Evolutionary conservation across 2,888 invertebrate genomes (phyloP).

Genomic region (Thelaira solivaga): DNA sequence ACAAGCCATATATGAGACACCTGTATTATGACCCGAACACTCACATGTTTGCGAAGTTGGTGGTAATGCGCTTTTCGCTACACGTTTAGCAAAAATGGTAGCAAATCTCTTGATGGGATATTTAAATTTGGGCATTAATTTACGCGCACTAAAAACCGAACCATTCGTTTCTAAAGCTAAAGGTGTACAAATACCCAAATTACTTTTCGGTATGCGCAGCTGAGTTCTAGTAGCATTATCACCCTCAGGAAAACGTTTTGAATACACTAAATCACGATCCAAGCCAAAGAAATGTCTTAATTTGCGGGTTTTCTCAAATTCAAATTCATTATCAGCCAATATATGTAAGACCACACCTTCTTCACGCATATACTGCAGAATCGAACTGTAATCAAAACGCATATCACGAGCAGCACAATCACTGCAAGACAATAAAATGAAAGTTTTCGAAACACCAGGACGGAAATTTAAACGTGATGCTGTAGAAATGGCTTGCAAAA

Average conservation of each 20-base stretch:
- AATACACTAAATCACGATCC: constrained; percentile 86
- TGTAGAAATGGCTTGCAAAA: constrained; percentile 86
- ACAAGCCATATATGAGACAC: constrained; percentile 83
- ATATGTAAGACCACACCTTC: constrained; percentile 89
- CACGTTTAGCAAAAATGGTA: constrained; percentile 82
- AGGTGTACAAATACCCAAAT: constrained; percentile 87
- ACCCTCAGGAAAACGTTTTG: constrained; percentile 87
- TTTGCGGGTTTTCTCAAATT: constrained; percentile 84
- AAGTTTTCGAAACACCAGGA: constrained; percentile 88
- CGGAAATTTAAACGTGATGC: constrained; percentile 87
- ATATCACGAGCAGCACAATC: constrained; percentile 83
- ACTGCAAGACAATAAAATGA: constrained; percentile 89
- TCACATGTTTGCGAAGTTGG: constrained; percentile 83
- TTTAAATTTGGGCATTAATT: constrained; percentile 79
- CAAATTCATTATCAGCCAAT: constrained; percentile 88
- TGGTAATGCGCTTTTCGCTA: constrained; percentile 81
- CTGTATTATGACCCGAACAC: constrained; percentile 82
- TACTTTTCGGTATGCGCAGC: constrained; percentile 85
- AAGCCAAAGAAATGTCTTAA: constrained; percentile 87
- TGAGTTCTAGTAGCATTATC: constrained; percentile 85
- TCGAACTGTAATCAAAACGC: constrained; percentile 89
- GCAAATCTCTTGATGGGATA: constrained; percentile 81
- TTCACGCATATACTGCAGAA: constrained; percentile 88
- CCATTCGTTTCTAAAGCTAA: constrained; percentile 91
- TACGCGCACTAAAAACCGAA: constrained; percentile 81